Conservation (phyloP, 2,797 vertebrate species). For the Pipistrellus nathusii region DNA sequence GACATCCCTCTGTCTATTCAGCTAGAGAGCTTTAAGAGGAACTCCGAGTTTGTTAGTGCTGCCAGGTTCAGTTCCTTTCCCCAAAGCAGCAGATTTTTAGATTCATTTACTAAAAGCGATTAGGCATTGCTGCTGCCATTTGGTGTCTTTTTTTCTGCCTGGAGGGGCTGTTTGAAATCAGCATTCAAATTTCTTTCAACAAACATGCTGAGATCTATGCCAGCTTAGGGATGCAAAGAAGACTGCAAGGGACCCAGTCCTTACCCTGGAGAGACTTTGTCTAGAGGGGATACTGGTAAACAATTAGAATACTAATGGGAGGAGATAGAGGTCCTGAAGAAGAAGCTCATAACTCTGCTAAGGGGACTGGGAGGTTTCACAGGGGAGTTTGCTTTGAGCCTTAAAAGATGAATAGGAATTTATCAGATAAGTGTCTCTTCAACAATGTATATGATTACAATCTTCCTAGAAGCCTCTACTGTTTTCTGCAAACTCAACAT, state of each 20-base stretch:
- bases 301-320: constrained; percentile 57
- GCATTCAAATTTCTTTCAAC: constrained; percentile 58
- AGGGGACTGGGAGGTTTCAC: constrained; percentile 46
- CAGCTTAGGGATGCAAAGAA: constrained; percentile 59
- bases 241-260: constrained; percentile 37
- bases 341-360: constrained; percentile 58
- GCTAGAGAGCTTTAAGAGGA: constrained; percentile 58
- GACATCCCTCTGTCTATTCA: constrained; percentile 74
- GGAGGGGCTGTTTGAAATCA: constrained; percentile 5
- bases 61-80: constrained; percentile 66
- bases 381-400: constrained; percentile 62
- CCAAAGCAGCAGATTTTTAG: constrained; percentile 57
- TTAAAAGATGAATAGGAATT: constrained; percentile 72
- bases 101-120: constrained; percentile 66
- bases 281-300: constrained; percentile 58
- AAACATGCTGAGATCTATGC: constrained; percentile 3
- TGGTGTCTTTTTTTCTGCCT: constrained; percentile 59
- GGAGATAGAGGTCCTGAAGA: constrained; percentile 36
- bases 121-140: constrained; percentile 58
- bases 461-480: constrained; percentile 56
- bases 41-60: constrained; percentile 71
- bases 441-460: constrained; percentile 72
- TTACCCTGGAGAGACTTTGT: constrained; percentile 62
- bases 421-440: constrained; percentile 60
- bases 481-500: constrained; percentile 48